Evolutionary conservation across 2,797 vertebrate genomes (phyloP).

Genomic region (Australoheros facetus): DNA sequence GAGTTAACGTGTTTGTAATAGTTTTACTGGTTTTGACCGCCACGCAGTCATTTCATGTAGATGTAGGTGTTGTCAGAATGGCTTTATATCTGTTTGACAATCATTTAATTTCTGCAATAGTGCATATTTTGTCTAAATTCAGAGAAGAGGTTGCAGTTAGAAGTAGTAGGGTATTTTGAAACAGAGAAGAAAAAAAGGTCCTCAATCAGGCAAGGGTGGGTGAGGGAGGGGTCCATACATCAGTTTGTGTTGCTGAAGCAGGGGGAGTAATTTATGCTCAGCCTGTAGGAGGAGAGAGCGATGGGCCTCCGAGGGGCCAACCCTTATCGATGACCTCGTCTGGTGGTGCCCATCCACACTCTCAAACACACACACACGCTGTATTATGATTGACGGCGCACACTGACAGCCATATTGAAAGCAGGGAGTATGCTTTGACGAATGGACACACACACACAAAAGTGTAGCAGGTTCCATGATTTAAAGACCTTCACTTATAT

Average conservation of each 20-base stretch:
- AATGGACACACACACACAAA: slow-evolving; percentile 55
- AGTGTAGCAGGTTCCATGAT: slow-evolving; percentile 52
- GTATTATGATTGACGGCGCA: slow-evolving; percentile 67
- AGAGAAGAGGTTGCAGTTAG: background rate
- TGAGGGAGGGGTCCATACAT: slow-evolving; percentile 50
- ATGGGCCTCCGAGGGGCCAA: slow-evolving; percentile 67
- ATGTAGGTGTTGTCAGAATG: background rate
- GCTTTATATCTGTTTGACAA: background rate
- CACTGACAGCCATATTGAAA: slow-evolving; percentile 67
- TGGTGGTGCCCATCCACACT: slow-evolving; percentile 45
- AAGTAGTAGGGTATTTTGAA: slow-evolving; percentile 21
- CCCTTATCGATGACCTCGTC: slow-evolving; percentile 73
- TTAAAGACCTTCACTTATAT: slow-evolving; percentile 61
- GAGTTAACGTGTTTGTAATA: background rate
- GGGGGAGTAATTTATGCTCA: slow-evolving; percentile 72
- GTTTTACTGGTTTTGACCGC: background rate
- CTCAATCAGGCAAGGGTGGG: background rate
- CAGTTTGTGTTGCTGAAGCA: slow-evolving; percentile 46
- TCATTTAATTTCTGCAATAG: background rate
- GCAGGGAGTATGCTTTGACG: slow-evolving; percentile 58
- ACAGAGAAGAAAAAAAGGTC: slow-evolving; percentile 21
- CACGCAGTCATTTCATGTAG: fast-evolving
- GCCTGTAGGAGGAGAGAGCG: slow-evolving; percentile 67
- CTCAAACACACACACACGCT: slow-evolving; percentile 11
- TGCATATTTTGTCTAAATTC: background rate